Evolutionary conservation across 2,888 invertebrate species (phyloP), one percentile per base, ranked within the genome.

Genomic region (Caenorhabditis virilis): DNA sequence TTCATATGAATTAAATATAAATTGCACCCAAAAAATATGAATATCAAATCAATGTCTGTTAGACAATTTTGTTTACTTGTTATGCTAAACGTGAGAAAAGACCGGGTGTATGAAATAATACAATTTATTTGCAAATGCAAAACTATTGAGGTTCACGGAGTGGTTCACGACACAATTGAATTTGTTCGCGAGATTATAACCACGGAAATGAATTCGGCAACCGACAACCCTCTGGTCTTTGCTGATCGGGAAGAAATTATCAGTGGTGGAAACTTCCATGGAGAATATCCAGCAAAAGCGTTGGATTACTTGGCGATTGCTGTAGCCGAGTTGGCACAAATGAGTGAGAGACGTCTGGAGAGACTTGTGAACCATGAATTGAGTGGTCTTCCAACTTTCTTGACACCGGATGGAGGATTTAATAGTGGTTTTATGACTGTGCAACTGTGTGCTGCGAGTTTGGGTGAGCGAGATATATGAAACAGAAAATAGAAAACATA

Each of bases 341-440:
- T 89, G 86, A 88, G 88, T 74, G 89, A 89, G 83, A 82, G 89
- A 45, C 82, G 89, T 57, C 87, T 87, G 42, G 89, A 89, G 79
- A 82, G 89, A 66, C 85, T 89, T 11, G 87, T 89, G 2, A 89
- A 89, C 83, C 88, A 88, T 73, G 87, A 87, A 16, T 84, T 88
- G 55, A 88, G 88, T 76, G 89, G 88, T 56, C 83, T 89, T 11
- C 89, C 89, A 1, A 88, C 89, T 0, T 89, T 89, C 82, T 83
- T 89, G 61, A 88, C 88, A 1, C 85, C 87, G 55, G 87, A 89
- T 43, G 89, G 89, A n/a, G 89, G 89, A 1, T 85, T 89, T 11
- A 89, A 89, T 81, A 89, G 88, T 11, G 89, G 89, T 1, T 89
- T 89, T 78, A 89, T 89, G 89, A 85, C 89, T 61, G 88, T 89